Percentiles rank a stretch among this genome's conserved stretches.
Conservation (phyloP, 2,888 invertebrate species). For the Xylota segnis region DNA sequence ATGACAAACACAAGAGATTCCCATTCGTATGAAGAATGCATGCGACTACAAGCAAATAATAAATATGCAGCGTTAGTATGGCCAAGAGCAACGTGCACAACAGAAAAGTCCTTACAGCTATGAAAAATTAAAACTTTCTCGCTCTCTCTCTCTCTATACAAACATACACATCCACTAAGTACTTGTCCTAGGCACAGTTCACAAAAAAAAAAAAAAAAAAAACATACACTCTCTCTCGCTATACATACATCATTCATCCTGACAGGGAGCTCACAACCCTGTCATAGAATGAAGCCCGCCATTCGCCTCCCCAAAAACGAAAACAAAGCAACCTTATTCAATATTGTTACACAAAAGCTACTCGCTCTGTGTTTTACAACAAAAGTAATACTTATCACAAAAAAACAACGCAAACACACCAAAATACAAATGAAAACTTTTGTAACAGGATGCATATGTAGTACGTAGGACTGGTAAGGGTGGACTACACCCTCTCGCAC, state of each 20-base stretch:
- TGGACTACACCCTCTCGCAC: slow-evolving; percentile 9
- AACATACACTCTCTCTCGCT: not conserved
- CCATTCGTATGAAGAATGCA: slow-evolving; percentile 42
- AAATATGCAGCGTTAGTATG: slow-evolving; percentile 45
- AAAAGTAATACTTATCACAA: slow-evolving; percentile 19
- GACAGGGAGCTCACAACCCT: slow-evolving; percentile 20
- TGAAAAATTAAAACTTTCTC: slow-evolving; percentile 58
- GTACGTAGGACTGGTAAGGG: not conserved
- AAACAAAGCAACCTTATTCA: slow-evolving; percentile 55
- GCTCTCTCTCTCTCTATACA: slow-evolving; percentile 12
- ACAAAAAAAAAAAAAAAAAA: slow-evolving; percentile 35
- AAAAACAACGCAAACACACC: not conserved
- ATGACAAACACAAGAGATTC: slow-evolving; percentile 15
- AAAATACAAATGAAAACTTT: slow-evolving; percentile 42
- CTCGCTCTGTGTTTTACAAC: slow-evolving; percentile 34
- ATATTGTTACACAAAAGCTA: slow-evolving; percentile 58
- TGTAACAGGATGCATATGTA: slow-evolving; percentile 34
- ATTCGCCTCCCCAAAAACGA: slow-evolving; percentile 14
- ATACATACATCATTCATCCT: slow-evolving; percentile 53
- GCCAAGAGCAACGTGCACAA: slow-evolving; percentile 30
- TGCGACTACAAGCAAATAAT: slow-evolving; percentile 42
- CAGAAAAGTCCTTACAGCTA: slow-evolving; percentile 43
- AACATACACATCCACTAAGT: slow-evolving; percentile 23
- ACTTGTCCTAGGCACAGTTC: slow-evolving; percentile 36
- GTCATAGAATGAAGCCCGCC: not conserved